A percentile compares a stretch with the other conserved stretches of the same genome.
Conservation (phyloP, 2,888 invertebrate genomes). For the Troglohyphantes excavatus region DNA sequence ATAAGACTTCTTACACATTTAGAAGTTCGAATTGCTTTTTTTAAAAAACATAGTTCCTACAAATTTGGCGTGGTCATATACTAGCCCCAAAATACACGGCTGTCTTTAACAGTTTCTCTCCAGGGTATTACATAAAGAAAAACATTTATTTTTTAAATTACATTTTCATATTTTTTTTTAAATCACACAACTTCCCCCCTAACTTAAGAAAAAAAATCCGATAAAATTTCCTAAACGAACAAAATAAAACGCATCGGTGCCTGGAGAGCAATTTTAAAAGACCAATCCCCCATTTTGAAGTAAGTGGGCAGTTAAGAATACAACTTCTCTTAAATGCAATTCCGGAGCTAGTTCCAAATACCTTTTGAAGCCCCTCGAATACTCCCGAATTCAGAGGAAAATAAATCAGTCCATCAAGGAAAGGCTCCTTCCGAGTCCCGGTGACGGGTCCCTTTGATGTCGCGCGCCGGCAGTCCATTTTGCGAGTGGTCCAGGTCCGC, state of each 20-base stretch:
- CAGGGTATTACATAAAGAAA: not conserved
- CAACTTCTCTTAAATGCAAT: conserved; percentile 7
- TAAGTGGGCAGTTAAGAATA: conserved; percentile 26
- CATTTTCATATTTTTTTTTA: no score
- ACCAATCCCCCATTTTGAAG: conserved; percentile 26
- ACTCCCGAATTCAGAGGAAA: conserved; percentile 36
- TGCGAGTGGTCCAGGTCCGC: conserved; percentile 23
- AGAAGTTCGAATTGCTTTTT: no score
- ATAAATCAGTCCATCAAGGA: conserved; percentile 65
- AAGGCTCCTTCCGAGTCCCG: conserved; percentile 16
- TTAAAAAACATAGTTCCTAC: no score
- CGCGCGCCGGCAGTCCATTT: conserved; percentile 66
- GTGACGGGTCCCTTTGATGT: conserved; percentile 55
- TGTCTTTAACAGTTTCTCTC: not conserved
- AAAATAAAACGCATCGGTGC: conserved; percentile 1
- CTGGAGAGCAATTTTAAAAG: conserved; percentile 8
- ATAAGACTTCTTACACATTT: no score
- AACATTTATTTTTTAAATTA: not conserved
- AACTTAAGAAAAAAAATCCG: not conserved
- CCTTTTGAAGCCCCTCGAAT: conserved; percentile 48
- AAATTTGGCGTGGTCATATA: no score
- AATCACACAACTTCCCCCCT: no score
- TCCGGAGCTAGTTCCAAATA: conserved; percentile 20
- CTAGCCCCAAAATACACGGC: not conserved
- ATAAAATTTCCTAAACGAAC: no score